Evolutionary conservation across 2,888 invertebrate species (phyloP).

Genomic region (Drosophila flavopinicola): DNA sequence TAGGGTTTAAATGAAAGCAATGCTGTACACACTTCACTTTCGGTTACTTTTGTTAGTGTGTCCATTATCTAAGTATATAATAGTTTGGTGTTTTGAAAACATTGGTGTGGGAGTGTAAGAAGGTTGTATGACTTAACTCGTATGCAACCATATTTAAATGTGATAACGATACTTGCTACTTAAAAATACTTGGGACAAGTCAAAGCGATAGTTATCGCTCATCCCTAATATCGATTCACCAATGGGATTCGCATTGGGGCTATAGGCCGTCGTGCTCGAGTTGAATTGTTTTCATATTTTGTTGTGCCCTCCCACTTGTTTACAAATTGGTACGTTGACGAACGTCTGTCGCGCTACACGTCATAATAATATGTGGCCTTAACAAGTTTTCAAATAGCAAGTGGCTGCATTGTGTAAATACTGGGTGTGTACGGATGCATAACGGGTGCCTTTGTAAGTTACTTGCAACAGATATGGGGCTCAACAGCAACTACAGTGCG

Average conservation of each 20-base stretch:
- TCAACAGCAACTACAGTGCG: slow-evolving; percentile 32
- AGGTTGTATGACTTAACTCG: too few species aligned
- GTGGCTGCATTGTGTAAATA: slow-evolving; percentile 16
- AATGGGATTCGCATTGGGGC: slow-evolving; percentile 29
- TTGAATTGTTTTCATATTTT: slow-evolving; percentile 31
- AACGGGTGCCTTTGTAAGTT: slow-evolving; percentile 28
- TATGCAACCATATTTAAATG: too few species aligned
- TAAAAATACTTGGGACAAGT: slow-evolving; percentile 9
- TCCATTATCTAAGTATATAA: too few species aligned
- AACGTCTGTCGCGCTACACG: slow-evolving; percentile 6
- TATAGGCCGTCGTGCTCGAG: slow-evolving; percentile 24
- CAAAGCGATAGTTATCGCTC: slow-evolving; percentile 17
- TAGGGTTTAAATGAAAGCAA: too few species aligned
- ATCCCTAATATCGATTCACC: slow-evolving; percentile 42
- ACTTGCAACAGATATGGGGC: slow-evolving; percentile 49
- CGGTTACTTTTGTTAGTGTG: neutral
- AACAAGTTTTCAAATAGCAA: slow-evolving; percentile 6
- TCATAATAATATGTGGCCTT: slow-evolving; percentile 26
- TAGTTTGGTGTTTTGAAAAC: too few species aligned
- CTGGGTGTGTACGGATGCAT: slow-evolving; percentile 11
- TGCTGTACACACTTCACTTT: too few species aligned
- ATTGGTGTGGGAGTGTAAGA: too few species aligned
- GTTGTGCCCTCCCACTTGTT: slow-evolving; percentile 12
- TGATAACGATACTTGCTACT: neutral
- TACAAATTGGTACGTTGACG: slow-evolving; percentile 6